Evolutionary conservation across 1,140 invertebrate species (phyloP), one percentile per base, ranked within the genome.

Genomic region (Pantala flavescens): DNA sequence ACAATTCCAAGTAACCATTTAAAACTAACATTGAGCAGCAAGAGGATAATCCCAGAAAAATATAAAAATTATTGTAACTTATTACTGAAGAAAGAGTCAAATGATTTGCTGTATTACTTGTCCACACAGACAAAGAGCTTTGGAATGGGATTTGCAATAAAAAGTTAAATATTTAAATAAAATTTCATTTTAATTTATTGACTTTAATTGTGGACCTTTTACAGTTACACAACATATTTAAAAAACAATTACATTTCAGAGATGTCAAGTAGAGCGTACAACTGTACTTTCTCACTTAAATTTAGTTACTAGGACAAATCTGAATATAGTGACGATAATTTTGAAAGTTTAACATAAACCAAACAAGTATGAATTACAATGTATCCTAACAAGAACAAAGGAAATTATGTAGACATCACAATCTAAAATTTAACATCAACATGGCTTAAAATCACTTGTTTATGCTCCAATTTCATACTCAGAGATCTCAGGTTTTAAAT

Each of bases 121-220:
- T 36, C 28, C 28, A 36, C 28, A 36, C 28, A 36, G 28, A 36
- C 28, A 5, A 36, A 36, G 28, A 36, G 28, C 9, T 5, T 36
- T 36, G 28, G 28, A 36, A 36, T n/a, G 28, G 28, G 28, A 36
- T 36, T n/a, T 36, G 28, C 28, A 36, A 36, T 36, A 36, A 36
- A 36, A 36, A 36, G 28, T 36, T 36, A 9, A 36, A 2, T 36
- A 5, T 63, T 63, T 63, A 63, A 63, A 63, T 63, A 63, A 63
- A 63, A 63, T 19, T 36, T 36, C 28, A 21, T 16, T 63, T 63
- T 63, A 19, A 63, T 19, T 63, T 21, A 63, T 63, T 63, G 49
- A 63, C 49, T 63, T 63, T 63, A 63, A 63, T 63, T 63, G 49
- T 63, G 49, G n/a, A 63, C 49, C 49, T 63, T 63, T 16, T 63